Evolutionary conservation across 2,797 vertebrate species (phyloP), one percentile per base, ranked within the genome.

Genomic region (Pseudomugil gertrudae): DNA sequence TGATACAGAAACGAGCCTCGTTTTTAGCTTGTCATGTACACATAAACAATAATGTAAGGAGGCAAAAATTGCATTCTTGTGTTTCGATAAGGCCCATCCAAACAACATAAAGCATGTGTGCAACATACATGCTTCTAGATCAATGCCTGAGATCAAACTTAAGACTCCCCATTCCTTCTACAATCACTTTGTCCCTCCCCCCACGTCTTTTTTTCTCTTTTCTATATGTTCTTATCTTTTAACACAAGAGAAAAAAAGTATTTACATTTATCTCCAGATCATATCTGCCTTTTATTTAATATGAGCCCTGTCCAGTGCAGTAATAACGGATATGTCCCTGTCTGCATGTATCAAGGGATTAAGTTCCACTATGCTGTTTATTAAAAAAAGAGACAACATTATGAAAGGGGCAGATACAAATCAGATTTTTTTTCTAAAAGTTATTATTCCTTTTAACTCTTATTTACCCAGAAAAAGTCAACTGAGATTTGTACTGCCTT

Each of bases 281-380:
- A 11, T 57, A 82, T 87, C 79, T 47, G 36, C 2, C 13, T 76
- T 24, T 66, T 66, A 58, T 74, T 70, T 43, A 53, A 29, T 76
- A 53, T 64, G 52, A 58, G 69, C 15, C 50, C 19, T 27, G 48
- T 29, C 21, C 40, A 35, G 43, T 51, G 52, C 45, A 14, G 40
- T 45, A 43, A 61, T 40, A 38, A 57, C 52, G 4, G 0, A 52
- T 66, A 43, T 65, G 63, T 80, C 56, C 35, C 55, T 21, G 74
- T 67, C 67, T 65, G 52, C 75, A 72, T 74, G 57, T 74, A 79
- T 79, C 38, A 17, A 62, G 71, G 70, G 40, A 74, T 81, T 83
- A 77, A 23, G 55, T 79, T 79, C 57, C 63, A 52, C 50, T 76
- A 59, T 66, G 26, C 7, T 64, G 73, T 87, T 88, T 81, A 85